These are phyloP conservation scores for Macrotus californicus DNA, from an alignment of 2,113 vertebrate genomes.

Conservation along the genomic window DNA sequence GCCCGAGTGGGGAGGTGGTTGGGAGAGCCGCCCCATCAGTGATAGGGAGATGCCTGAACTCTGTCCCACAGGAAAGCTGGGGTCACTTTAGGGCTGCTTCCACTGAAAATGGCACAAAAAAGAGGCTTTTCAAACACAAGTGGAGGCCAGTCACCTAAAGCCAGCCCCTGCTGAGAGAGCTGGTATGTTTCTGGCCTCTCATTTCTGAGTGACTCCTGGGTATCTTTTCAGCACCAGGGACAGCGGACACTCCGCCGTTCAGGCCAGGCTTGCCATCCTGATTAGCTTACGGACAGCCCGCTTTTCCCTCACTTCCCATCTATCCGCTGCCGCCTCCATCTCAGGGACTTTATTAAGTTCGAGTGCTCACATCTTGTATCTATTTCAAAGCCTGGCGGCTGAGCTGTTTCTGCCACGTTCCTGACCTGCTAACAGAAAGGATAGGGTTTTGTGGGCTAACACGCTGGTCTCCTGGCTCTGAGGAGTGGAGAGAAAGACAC, in stretches of 20 bases:
- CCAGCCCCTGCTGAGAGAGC: background rate
- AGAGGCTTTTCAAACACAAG: background rate
- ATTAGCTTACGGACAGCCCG: background rate
- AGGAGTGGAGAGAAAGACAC: background rate
- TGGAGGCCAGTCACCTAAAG: background rate
- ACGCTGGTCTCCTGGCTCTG: background rate
- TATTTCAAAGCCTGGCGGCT: background rate
- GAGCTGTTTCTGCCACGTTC: background rate
- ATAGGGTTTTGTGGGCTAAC: background rate
- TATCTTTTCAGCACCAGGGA: slow-evolving; percentile 79
- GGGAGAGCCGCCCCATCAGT: background rate
- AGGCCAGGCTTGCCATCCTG: background rate
- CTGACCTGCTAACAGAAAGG: background rate
- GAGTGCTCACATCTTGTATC: background rate
- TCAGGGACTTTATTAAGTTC: background rate
- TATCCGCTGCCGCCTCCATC: background rate
- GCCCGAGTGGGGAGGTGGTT: background rate
- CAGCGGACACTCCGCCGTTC: slow-evolving; percentile 36
- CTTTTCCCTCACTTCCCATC: background rate
- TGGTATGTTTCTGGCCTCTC: background rate
- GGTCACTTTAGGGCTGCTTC: background rate
- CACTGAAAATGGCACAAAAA: background rate
- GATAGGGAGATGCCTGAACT: background rate
- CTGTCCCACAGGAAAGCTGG: background rate
- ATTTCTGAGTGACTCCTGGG: background rate